A percentile compares a stretch with the other conserved stretches of the same genome.
These are phyloP conservation scores for Epinephelus coioides DNA, from an alignment of 2,797 vertebrate genomes.

Conservation along the genomic window DNA sequence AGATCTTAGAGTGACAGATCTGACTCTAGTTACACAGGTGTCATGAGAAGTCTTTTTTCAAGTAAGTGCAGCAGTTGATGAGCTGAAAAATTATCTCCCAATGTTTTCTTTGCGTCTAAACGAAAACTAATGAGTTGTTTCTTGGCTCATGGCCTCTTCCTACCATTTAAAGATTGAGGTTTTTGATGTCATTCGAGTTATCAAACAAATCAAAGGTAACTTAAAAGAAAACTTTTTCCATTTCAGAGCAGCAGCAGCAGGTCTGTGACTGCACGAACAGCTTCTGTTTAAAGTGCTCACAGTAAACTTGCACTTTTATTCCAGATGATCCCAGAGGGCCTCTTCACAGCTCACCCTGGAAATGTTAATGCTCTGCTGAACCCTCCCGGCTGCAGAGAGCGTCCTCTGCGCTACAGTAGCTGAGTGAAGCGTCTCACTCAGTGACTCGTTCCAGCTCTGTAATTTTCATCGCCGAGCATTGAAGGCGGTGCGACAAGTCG, in stretches of 20 bases:
- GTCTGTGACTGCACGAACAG: neutral
- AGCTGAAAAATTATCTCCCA: too few relatives aligned
- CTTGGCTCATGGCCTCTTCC: too few relatives aligned
- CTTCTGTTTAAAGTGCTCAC: neutral
- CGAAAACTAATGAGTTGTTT: too few relatives aligned
- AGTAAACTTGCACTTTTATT: slow-evolving; percentile 1
- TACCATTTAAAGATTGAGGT: too few relatives aligned
- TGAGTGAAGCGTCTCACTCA: neutral
- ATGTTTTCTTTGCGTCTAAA: too few relatives aligned
- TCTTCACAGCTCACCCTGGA: neutral
- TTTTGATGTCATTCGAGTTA: too few relatives aligned
- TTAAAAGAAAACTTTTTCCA: too few relatives aligned
- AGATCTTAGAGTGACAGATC: too few relatives aligned
- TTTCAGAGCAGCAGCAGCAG: neutral
- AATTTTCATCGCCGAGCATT: neutral
- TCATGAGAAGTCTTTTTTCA: too few relatives aligned
- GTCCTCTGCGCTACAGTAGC: neutral
- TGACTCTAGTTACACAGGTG: too few relatives aligned
- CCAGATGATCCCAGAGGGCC: slow-evolving; percentile 2
- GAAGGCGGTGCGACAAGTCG: neutral
- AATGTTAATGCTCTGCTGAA: slow-evolving; percentile 1
- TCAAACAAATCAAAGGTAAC: too few relatives aligned
- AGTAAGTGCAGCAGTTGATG: too few relatives aligned
- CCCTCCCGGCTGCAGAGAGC: neutral
- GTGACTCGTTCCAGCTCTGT: neutral